These are phyloP conservation scores for Leptinotarsa defecta DNA, from an alignment of 1,140 invertebrate genomes.

Conservation along the genomic window DNA sequence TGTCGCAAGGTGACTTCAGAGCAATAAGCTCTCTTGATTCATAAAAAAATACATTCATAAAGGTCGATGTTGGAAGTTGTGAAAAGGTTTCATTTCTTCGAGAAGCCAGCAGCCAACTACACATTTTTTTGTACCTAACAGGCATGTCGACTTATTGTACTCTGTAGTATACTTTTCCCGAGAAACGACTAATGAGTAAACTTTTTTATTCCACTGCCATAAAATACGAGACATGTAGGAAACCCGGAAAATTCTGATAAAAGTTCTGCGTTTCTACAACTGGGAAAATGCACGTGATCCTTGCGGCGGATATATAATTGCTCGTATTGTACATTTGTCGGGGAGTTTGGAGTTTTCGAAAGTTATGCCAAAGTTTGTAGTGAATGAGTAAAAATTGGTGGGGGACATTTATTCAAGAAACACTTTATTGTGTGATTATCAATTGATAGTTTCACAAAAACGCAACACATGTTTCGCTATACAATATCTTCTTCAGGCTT, in stretches of 20 bases:
- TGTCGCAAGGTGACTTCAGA: background rate
- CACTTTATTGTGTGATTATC: too few species aligned
- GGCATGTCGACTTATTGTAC: conserved; percentile 20
- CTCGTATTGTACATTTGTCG: background rate
- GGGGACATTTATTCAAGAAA: too few species aligned
- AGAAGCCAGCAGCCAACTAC: conserved; percentile 21
- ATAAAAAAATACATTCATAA: background rate
- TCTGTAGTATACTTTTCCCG: background rate
- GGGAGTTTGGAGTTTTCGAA: background rate
- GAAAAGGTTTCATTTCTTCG: conserved; percentile 19
- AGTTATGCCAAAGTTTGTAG: too few species aligned
- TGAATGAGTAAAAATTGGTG: too few species aligned
- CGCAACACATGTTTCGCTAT: too few species aligned
- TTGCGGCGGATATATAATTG: background rate
- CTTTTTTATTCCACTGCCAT: background rate
- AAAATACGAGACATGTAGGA: conserved; percentile 8
- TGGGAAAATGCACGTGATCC: background rate
- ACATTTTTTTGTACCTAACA: conserved; percentile 25
- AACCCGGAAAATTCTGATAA: background rate
- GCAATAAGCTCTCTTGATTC: background rate
- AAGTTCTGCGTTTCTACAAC: background rate
- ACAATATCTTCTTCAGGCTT: too few species aligned
- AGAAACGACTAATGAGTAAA: conserved; percentile 6
- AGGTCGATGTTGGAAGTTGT: background rate
- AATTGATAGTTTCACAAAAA: too few species aligned